phyloP scores from a whole-genome alignment of 2,113 vertebrate genomes.

The Pseudorhombus dupliciocellatus region DNA sequence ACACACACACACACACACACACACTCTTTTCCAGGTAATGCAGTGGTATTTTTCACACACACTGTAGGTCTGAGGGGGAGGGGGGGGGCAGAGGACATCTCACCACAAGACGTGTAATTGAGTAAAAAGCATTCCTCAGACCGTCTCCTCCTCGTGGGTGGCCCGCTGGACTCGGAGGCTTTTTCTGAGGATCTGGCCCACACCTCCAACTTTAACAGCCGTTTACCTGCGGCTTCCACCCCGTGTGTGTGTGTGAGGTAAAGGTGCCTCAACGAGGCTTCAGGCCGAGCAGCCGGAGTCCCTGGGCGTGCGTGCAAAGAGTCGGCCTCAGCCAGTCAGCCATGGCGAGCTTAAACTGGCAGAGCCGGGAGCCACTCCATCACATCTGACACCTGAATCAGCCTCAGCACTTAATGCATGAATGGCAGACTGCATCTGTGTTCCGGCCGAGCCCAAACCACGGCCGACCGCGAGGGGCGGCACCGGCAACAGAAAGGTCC shows the following conservation, averaged over 20 bases:
- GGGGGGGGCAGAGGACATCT: too few relatives aligned
- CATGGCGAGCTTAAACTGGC: constrained; percentile 66
- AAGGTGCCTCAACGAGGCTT: neutral
- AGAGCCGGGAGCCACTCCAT: constrained; percentile 55
- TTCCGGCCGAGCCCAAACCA: constrained; percentile 50
- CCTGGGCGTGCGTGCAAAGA: constrained; percentile 55
- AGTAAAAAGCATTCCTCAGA: constrained; percentile 76
- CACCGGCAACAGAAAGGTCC: constrained; percentile 34
- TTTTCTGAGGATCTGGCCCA: constrained; percentile 11
- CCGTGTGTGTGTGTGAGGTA: neutral
- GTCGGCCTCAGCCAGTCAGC: constrained; percentile 36
- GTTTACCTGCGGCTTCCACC: neutral
- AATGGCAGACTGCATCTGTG: constrained; percentile 55
- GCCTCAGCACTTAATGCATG: constrained; percentile 58
- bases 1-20: neutral
- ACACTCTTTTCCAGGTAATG: constrained; percentile 15
- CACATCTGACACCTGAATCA: constrained; percentile 73
- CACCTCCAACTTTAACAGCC: neutral
- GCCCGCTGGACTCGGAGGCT: constrained; percentile 48
- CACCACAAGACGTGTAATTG: constrained; percentile 57
- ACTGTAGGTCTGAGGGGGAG: constrained; percentile 20
- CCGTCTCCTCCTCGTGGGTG: constrained; percentile 71
- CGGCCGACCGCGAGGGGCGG: constrained; percentile 49
- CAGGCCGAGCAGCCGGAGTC: neutral
- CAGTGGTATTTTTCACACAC: constrained; percentile 16